Evolutionary conservation across 1,140 invertebrate species (phyloP).

Genomic region (Matsumurasca onukii): DNA sequence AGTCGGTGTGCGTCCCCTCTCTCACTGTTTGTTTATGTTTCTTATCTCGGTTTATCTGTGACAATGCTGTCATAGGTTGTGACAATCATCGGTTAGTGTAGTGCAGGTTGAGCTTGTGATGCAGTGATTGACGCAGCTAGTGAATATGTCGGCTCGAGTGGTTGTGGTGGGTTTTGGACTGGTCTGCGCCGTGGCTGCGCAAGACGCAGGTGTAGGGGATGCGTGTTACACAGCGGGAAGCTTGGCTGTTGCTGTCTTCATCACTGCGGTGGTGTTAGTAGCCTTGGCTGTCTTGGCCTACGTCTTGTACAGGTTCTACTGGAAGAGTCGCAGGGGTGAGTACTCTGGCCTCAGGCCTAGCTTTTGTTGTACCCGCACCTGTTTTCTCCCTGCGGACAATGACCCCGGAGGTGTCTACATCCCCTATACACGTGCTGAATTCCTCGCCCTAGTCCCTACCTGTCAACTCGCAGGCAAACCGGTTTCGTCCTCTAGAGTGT

Average conservation of each 20-base stretch:
- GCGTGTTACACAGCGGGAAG: constrained; percentile 13
- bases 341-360: neutral
- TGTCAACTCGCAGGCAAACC: too few species aligned
- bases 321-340: constrained; percentile 30
- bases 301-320: constrained; percentile 33
- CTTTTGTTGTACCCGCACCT: constrained; percentile 8
- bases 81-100: neutral
- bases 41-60: too few species aligned
- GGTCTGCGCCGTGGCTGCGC: neutral
- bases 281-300: constrained; percentile 23
- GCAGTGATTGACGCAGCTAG: too few species aligned
- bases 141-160: too few species aligned
- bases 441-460: too few species aligned
- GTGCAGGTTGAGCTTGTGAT: too few species aligned
- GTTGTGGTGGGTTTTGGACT: neutral
- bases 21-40: constrained; percentile 13
- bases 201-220: too few species aligned
- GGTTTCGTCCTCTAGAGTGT: too few species aligned
- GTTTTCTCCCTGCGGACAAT: neutral
- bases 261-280: constrained; percentile 19
- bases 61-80: too few species aligned
- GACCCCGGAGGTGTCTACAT: too few species aligned
- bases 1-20: neutral
- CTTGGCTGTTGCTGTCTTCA: constrained; percentile 23
- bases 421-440: too few species aligned